Base-by-base conservation (phyloP, 2,113 vertebrate genomes). In the Herpetotheres cachinnans region DNA sequence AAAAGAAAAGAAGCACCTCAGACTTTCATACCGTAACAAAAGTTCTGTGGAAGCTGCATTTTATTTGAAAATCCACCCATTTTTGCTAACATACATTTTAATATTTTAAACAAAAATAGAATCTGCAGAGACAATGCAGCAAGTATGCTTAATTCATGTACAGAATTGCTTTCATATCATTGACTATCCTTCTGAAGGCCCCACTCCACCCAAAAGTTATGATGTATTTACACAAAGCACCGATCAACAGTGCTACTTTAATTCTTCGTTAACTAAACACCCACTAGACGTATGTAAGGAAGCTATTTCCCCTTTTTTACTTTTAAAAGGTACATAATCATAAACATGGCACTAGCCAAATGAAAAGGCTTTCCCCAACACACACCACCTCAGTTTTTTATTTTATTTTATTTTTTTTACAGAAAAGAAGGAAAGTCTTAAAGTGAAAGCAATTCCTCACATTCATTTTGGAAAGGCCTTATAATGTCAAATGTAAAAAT, bases 91-190 rank as follows among this genome's bases (percentile, higher is more conserved):
- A 96, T 99, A 99, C 99, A 99, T 99, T 99, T 99, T 98, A 98
- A 99, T 99, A 99, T 99, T 99, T 99, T 99, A 99, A 99, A 99
- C 99, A 99, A 99, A 99, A 99, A 99, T 99, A 99, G 98, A 99
- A 98, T 99, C 99, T 99, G 98, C 98, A 98, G 98, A 99, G 99
- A 99, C 98, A 98, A 99, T 98, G 99, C 99, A 99, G 99, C 98
- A 99, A 99, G 98, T 98, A 98, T 99, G 99, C 99, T 98, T 97
- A 98, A 98, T 98, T 99, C 98, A 99, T 98, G 98, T 98, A 98
- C 98, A 98, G 99, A 99, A 99, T 98, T 98, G 99, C 98, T 99
- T 99, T 99, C 98, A 98, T 97, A 98, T 98, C 98, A 96, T 78
- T 93, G 98, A 99, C 98, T 98, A 98, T 99, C 99, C 98, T 99